Percentiles rank a stretch among this genome's conserved stretches.
Conservation (phyloP, 2,888 invertebrate genomes). For the Linnaemya tessellans region DNA sequence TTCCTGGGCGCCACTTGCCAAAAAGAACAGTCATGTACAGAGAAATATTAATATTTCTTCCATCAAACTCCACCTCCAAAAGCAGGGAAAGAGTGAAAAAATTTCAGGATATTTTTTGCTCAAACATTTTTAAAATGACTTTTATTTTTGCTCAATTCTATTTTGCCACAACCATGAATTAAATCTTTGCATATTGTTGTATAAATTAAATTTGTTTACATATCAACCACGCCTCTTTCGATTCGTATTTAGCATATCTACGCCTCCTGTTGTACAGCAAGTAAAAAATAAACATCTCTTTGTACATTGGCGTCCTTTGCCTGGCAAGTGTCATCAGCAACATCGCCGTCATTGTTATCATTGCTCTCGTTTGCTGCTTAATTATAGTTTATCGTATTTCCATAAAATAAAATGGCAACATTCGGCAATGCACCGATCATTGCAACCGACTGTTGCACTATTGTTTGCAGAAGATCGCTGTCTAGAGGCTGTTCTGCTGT, state of each 20-base stretch:
- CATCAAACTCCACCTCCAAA: slow-evolving; percentile 63
- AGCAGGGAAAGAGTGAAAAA: neutral
- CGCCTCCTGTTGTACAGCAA: slow-evolving; percentile 75
- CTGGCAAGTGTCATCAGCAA: slow-evolving; percentile 62
- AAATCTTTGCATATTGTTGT: slow-evolving; percentile 76
- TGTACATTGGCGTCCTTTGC: slow-evolving; percentile 20
- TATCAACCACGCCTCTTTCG: slow-evolving; percentile 79
- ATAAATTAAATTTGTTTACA: slow-evolving; percentile 82
- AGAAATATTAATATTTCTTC: slow-evolving; percentile 32
- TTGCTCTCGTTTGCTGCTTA: slow-evolving; percentile 75
- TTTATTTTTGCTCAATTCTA: neutral
- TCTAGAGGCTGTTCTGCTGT: slow-evolving; percentile 49
- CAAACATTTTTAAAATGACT: slow-evolving; percentile 11
- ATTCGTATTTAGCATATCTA: slow-evolving; percentile 81
- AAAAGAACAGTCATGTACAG: slow-evolving; percentile 59
- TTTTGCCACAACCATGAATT: slow-evolving; percentile 70
- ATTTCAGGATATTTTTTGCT: neutral
- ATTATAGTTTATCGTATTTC: slow-evolving; percentile 83
- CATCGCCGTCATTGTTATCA: slow-evolving; percentile 25
- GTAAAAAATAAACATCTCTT: slow-evolving; percentile 17
- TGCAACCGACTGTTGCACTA: slow-evolving; percentile 24
- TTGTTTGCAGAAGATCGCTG: slow-evolving; percentile 64
- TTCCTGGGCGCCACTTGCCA: slow-evolving; percentile 78
- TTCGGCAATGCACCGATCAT: slow-evolving; percentile 13
- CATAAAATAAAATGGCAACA: slow-evolving; percentile 74